Base-by-base conservation (phyloP, 2,797 vertebrate species). In the Karalla daura region DNA sequence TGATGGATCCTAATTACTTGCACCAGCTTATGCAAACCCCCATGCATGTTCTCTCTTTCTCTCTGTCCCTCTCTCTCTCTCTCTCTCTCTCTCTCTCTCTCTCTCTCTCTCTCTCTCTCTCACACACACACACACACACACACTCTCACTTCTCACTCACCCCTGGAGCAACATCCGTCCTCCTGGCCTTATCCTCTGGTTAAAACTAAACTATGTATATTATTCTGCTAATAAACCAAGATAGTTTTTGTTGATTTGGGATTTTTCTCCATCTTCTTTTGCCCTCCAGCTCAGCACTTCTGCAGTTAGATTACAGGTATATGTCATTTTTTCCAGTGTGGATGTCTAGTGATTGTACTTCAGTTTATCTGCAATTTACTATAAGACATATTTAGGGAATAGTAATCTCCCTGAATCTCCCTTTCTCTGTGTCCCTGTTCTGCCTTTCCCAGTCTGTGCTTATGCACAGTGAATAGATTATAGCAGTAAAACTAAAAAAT, bases 1-100 rank as follows among this genome's bases (percentile, higher is more conserved):
- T 73, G 84, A 75, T 58, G 73, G 51, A 49, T 67, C 45, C 58
- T 81, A 81, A 84, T 73, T 77, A 78, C 49, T 32, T 55, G 21
- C 46, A 52, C 52, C 37, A 72, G 54, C 32, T 23, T 30, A 54
- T 39, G 41, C 21, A 58, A 49, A 15, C 35, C 15, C 14, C 37
- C 14, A 59, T 17, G 6, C 28, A 30, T 10, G 13, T 28, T 13
- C n/a, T 36, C 17, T 52, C 46, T 47, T 47, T 62, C 37, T 68
- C 50, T 44, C 40, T 62, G n/a, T n/a, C 20, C 28, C 28, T 7
- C 28, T 13, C 35, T 13, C n/a, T 36, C 17, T 52, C 46, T 47
- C 51, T 62, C 37, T 68, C 50, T 44, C 40, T 62, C 33, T 37
- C 30, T 12, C 35, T 13, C n/a, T 36, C 17, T 52, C 46, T 47